phyloP scores from a whole-genome alignment of 1,140 invertebrate genomes.

The Zaprionus kolodkinae region DNA sequence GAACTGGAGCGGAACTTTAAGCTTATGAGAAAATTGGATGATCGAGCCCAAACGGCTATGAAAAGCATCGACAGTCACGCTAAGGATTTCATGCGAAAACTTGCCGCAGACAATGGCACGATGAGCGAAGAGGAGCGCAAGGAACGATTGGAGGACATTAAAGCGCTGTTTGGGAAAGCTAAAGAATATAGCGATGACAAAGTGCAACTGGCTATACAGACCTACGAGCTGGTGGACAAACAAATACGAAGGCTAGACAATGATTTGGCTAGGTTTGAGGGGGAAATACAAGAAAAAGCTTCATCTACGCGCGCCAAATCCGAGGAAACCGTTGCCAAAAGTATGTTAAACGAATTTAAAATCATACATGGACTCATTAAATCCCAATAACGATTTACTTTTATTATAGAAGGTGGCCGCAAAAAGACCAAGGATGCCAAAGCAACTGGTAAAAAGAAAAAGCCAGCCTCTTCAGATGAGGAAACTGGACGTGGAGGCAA shows the following conservation, averaged over 20 bases:
- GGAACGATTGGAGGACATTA: constrained; percentile 93
- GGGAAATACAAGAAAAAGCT: constrained; percentile 98
- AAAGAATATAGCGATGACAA: constrained; percentile 98
- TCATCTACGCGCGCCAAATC: constrained; percentile 89
- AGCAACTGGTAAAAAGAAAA: constrained; percentile 79
- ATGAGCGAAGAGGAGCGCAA: constrained; percentile 90
- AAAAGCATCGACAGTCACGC: constrained; percentile 95
- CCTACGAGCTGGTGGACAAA: constrained; percentile 99
- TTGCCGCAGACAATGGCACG: constrained; percentile 85
- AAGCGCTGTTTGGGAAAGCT: constrained; percentile 94
- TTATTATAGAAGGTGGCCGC: constrained; percentile 85
- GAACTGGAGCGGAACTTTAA: constrained; percentile 98
- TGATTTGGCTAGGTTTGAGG: constrained; percentile 97
- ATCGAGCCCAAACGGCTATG: constrained; percentile 94
- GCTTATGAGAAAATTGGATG: constrained; percentile 97
- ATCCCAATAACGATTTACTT: background rate
- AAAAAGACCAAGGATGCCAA: constrained; percentile 86
- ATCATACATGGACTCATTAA: background rate
- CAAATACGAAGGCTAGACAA: constrained; percentile 97
- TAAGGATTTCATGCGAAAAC: constrained; percentile 91
- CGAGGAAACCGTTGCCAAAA: constrained; percentile 85
- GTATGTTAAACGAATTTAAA: constrained; percentile 60
- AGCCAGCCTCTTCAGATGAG: constrained; percentile 77
- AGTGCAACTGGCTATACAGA: constrained; percentile 98
- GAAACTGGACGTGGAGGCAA: constrained; percentile 58